Conservation (phyloP, 2,113 vertebrate species). For the Mesitornis unicolor region DNA sequence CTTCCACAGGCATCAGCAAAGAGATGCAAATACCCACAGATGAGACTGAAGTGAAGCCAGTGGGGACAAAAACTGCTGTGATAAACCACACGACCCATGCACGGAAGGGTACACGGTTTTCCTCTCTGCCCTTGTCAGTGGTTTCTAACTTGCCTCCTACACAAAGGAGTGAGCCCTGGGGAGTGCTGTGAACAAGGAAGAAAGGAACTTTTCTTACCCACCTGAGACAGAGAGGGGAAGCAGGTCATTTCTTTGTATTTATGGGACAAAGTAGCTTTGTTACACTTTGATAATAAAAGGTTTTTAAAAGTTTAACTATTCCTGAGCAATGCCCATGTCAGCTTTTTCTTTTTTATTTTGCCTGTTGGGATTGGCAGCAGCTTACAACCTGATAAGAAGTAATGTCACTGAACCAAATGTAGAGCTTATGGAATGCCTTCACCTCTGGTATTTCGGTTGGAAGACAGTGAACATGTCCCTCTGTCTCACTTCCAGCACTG, state of each 20-base stretch:
- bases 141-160: not conserved
- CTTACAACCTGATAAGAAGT: not conserved
- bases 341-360: not conserved
- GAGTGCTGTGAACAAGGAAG: not conserved
- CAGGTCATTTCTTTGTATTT: not conserved
- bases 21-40: not conserved
- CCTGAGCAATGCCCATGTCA: not conserved
- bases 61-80: not conserved
- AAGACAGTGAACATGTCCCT: not conserved
- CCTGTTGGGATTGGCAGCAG: not conserved
- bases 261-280: slow-evolving; percentile 26
- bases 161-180: not conserved
- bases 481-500: not conserved
- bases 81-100: not conserved
- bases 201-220: not conserved
- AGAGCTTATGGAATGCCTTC: not conserved
- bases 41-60: not conserved
- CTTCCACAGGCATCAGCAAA: not conserved
- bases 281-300: not conserved
- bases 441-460: not conserved
- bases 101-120: not conserved
- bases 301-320: not conserved
- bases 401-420: not conserved
- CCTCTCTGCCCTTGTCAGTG: not conserved
- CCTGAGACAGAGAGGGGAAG: slow-evolving; percentile 22